Percentiles rank a stretch among this genome's conserved stretches.
phyloP scores from a whole-genome alignment of 1,140 invertebrate species.

The Subanguina moxae region DNA sequence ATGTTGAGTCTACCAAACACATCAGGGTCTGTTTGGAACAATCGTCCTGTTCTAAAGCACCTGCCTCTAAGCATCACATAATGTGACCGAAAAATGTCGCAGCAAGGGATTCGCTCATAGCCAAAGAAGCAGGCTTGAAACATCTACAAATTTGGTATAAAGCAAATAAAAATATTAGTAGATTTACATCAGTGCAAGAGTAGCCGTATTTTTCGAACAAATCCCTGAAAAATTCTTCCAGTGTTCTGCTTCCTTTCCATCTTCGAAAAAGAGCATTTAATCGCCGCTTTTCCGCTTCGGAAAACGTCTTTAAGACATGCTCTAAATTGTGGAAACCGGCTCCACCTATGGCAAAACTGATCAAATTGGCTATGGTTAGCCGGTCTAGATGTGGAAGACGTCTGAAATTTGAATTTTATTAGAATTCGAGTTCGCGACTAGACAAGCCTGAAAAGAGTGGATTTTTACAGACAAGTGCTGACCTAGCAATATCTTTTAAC shows the following conservation, averaged over 20 bases:
- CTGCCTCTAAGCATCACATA: conserved; percentile 35
- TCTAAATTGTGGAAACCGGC: conserved; percentile 25
- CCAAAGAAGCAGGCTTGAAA: conserved; percentile 34
- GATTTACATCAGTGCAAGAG: conserved; percentile 26
- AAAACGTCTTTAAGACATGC: neutral
- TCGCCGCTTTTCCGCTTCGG: neutral
- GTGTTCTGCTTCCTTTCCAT: conserved; percentile 24
- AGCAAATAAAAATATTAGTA: neutral
- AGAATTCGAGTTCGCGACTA: too few species aligned
- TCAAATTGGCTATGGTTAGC: conserved; percentile 17
- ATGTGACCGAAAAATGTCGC: conserved; percentile 29
- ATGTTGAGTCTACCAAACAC: conserved; percentile 20
- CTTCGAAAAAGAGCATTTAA: conserved; percentile 17
- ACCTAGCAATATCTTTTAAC: conserved; percentile 13
- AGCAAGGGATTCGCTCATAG: conserved; percentile 34
- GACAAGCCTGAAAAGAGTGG: too few species aligned
- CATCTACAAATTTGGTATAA: conserved; percentile 18
- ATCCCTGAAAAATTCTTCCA: conserved; percentile 33
- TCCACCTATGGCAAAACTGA: conserved; percentile 29
- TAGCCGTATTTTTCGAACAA: conserved; percentile 37
- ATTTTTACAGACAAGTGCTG: too few species aligned
- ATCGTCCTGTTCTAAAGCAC: conserved; percentile 21
- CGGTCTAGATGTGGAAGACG: conserved; percentile 18
- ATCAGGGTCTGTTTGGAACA: conserved; percentile 21
- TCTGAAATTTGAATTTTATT: neutral